A percentile compares a stretch with the other conserved stretches of the same genome.
These are phyloP conservation scores for Aphrocallistes beatrix DNA, from an alignment of 37 sponge, comb jelly and placozoan species.

Conservation along the genomic window DNA sequence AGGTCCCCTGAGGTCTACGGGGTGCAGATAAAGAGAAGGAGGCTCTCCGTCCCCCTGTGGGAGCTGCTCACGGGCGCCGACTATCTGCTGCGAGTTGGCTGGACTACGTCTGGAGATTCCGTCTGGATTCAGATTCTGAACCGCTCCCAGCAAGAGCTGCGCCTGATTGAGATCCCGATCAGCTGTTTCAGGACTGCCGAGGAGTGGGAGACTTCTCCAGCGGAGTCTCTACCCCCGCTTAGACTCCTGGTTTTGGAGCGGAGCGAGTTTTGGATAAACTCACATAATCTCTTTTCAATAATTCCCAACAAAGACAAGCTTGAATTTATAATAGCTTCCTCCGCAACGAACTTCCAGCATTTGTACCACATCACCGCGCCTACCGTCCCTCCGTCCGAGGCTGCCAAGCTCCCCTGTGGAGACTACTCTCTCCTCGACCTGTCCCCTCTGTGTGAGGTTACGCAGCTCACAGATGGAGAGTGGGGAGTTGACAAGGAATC, in stretches of 20 bases:
- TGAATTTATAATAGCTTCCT: background rate
- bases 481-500: background rate
- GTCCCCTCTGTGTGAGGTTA: background rate
- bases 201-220: slow-evolving; percentile 16
- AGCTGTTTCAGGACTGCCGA: slow-evolving; percentile 21
- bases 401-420: background rate
- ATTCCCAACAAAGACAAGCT: background rate
- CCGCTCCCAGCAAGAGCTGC: slow-evolving; percentile 31
- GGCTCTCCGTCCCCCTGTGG: background rate
- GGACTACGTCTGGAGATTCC: slow-evolving; percentile 48
- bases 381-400: background rate
- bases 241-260: slow-evolving; percentile 36
- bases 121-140: slow-evolving; percentile 48
- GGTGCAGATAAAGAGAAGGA: background rate
- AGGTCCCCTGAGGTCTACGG: background rate
- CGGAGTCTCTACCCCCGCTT: slow-evolving; percentile 13
- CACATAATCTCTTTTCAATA: background rate
- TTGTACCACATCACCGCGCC: background rate
- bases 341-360: background rate
- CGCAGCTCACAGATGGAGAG: background rate
- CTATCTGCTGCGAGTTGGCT: slow-evolving; percentile 39
- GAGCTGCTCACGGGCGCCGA: background rate
- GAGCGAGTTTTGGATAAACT: slow-evolving; percentile 37
- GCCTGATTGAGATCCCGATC: slow-evolving; percentile 28
- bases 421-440: background rate